Base-by-base conservation (phyloP, 1,140 invertebrate genomes). In the Leptonema lineaticorne region DNA sequence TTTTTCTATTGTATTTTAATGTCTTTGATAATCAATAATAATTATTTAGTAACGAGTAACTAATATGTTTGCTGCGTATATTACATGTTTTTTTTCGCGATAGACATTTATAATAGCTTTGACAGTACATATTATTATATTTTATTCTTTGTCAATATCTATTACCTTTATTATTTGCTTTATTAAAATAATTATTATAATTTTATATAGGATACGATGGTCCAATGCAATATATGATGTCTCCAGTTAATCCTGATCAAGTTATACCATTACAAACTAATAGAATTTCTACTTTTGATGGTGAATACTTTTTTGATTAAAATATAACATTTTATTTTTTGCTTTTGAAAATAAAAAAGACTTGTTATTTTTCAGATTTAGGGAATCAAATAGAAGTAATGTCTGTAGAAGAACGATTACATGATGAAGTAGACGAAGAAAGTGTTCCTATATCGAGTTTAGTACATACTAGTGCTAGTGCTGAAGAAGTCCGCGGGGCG, bases 161-260 rank as follows among this genome's bases (percentile, higher is more conserved):
- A n/a, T n/a, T n/a, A n/a, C n/a, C n/a, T n/a, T n/a, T n/a, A n/a
- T n/a, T n/a, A n/a, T n/a, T n/a, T 75, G 67, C 77, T 76, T 77
- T 77, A 73, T 68, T 74, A 77, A 29, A 28, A 29, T 58, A 7
- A 18, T 50, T 4, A 50, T 22, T 57, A 28, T 45, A 37, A 14
- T 22, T 62, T 79, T 75, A 67, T 75, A 26, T 76, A 91, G 89
- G 87, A 74, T 94, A 93, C 78, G 91, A 93, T 83, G 90, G 91
- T 45, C 90, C 92, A 53, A 85, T 93, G 80, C 91, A 92, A 79
- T 93, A 88, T 76, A 88, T 87, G 74, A 89, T 92, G 84, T 86
- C 87, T 20, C 85, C 86, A 69, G 84, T 87, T 62, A 92, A 91
- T 81, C 87, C 90, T 11, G 90, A 93, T 80, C 88, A 91, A 78